Base-by-base conservation (phyloP, 2,888 invertebrate species). In the Chirona hameri region DNA sequence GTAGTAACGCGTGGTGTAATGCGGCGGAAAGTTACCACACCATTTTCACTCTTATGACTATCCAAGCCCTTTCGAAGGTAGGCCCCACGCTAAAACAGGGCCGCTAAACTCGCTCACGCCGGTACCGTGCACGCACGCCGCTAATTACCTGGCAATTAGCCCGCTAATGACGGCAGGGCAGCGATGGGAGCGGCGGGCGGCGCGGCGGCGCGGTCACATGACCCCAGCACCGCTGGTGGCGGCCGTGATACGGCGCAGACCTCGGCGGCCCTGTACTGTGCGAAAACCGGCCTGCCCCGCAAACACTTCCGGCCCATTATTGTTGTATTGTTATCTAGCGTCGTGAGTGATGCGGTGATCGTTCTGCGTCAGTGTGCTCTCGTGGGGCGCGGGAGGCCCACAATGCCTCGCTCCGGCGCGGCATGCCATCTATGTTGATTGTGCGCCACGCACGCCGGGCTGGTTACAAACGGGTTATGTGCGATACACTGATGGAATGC, bases 301-400 rank as follows among this genome's bases (percentile, higher is more conserved):
- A 31, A 72, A 72, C 15, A 31, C 72, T 72, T 72, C 72, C 72
- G 72, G 60, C 5, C 72, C 72, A 27, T 27, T 21, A 31, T 72
- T 72, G 72, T 72, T 72, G 72, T 72, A 72, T 72, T 72, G 72
- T 72, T 72, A 72, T 15, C 72, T 15, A 7, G 18, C 72, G 18
- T 72, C 31, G 72, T 72, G 72, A 31, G 31, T 0, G 72, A 72
- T 65, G 72, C 15, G 31, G 15, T 27, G 31, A 72, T 72, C 31
- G 69, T 31, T 69, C 15, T 14, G 15, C 69, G 69, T 14, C 69
- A 7, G 29, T 12, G 72, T 7, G 29, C 72, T 72, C 72, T 7
- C 72, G 31, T 18, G 31, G 29, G 39, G 18, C 7, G 18, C 15
- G 12, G 52, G 18, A 52, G 52, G 18, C 52, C 7, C 52, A 52